phyloP scores from a whole-genome alignment of 2,113 vertebrate genomes.

The Alaudala cheleensis region DNA sequence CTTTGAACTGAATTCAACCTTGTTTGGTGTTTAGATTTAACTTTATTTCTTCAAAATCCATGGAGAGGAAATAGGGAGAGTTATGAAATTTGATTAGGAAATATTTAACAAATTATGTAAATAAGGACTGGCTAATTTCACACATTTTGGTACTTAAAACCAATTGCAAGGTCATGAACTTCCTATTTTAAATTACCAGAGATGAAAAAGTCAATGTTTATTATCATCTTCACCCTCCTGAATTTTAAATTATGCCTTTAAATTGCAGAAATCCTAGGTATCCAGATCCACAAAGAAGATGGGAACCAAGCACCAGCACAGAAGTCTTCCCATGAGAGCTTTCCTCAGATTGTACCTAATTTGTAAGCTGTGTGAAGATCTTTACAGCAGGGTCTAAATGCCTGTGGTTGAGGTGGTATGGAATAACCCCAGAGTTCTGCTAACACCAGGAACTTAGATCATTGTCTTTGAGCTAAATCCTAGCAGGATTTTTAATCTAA shows the following conservation, averaged over 20 bases:
- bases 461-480: not conserved
- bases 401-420: not conserved
- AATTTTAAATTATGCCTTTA: not conserved
- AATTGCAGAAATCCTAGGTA: not conserved
- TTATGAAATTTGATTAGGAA: not conserved
- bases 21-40: not conserved
- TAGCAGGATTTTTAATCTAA: not conserved
- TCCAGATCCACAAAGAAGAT: not conserved
- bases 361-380: not conserved
- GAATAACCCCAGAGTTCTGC: not conserved
- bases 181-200: not conserved
- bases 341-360: not conserved
- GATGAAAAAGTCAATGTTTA: not conserved
- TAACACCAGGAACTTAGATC: not conserved
- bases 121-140: not conserved
- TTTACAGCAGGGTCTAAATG: not conserved
- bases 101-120: not conserved
- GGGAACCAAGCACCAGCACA: not conserved
- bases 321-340: not conserved
- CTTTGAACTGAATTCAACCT: not conserved
- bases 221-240: not conserved
- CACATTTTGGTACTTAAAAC: not conserved
- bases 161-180: not conserved
- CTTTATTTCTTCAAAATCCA: not conserved
- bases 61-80: not conserved